These are phyloP conservation scores for Syrista parreyssii DNA, from an alignment of 2,888 invertebrate species.

Conservation along the genomic window DNA sequence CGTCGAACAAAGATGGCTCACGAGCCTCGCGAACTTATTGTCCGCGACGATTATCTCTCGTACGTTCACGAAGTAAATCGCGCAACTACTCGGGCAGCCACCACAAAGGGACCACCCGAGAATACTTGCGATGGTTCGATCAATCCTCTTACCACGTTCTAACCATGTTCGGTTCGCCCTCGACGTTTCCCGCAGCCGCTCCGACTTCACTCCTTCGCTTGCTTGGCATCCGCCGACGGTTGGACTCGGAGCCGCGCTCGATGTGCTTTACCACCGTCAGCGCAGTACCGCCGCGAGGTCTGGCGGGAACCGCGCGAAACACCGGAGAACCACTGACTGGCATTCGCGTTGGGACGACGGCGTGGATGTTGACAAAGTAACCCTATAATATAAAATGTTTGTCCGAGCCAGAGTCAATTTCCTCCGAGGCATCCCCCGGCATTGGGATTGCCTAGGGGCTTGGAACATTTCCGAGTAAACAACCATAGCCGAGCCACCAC, in stretches of 20 bases:
- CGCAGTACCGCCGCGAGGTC: too few relatives aligned
- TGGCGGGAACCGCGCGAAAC: not conserved
- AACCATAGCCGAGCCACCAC: constrained; percentile 11
- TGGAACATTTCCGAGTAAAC: constrained; percentile 32
- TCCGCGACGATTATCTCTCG: constrained; percentile 49
- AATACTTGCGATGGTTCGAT: not conserved
- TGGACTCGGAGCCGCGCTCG: not conserved
- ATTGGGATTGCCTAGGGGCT: constrained; percentile 19
- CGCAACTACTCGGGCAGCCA: not conserved
- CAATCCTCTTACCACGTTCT: not conserved
- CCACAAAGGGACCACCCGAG: not conserved
- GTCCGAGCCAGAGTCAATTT: constrained; percentile 38
- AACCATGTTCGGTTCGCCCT: not conserved
- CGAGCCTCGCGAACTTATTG: constrained; percentile 38
- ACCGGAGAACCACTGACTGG: constrained; percentile 28
- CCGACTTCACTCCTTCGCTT: not conserved
- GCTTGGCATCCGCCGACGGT: not conserved
- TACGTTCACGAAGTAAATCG: constrained; percentile 27
- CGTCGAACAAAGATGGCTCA: constrained; percentile 28
- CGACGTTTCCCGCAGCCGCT: not conserved
- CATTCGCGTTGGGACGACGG: constrained; percentile 26
- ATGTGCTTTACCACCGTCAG: too few relatives aligned
- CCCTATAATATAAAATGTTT: constrained; percentile 45
- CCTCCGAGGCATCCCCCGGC: constrained; percentile 22
- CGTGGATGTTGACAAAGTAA: constrained; percentile 41